Conservation (phyloP, 2,888 invertebrate species). For the Chymomyza amoena region DNA sequence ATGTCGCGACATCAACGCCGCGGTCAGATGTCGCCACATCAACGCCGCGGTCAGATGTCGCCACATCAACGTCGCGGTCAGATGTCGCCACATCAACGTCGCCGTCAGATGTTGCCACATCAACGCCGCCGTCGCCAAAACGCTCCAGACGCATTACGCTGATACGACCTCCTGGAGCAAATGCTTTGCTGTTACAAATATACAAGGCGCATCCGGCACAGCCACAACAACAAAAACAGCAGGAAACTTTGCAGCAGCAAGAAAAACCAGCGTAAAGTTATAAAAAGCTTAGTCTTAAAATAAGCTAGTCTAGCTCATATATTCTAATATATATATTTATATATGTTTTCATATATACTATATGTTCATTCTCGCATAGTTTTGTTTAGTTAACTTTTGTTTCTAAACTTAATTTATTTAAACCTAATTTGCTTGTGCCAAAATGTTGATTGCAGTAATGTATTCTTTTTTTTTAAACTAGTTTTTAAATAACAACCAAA, state of each 20-base stretch:
- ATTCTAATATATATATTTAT: not conserved
- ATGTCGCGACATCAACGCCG: slow-evolving; percentile 4
- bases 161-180: slow-evolving; percentile 41
- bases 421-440: slow-evolving; percentile 57
- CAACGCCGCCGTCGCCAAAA: slow-evolving; percentile 12
- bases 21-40: slow-evolving; percentile 14
- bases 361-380: not conserved
- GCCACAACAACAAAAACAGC: slow-evolving; percentile 8
- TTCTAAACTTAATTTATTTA: slow-evolving; percentile 49
- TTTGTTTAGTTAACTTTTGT: not conserved
- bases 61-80: no score
- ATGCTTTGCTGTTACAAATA: slow-evolving; percentile 35
- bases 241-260: slow-evolving; percentile 5
- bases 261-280: slow-evolving; percentile 24
- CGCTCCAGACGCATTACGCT: slow-evolving; percentile 47
- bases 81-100: no score
- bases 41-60: no score
- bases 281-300: slow-evolving; percentile 13
- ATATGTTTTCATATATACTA: not conserved
- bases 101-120: slow-evolving; percentile 8
- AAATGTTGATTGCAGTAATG: slow-evolving; percentile 9
- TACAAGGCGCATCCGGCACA: slow-evolving; percentile 30
- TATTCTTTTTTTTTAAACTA: slow-evolving; percentile 5
- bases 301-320: slow-evolving; percentile 36
- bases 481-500: slow-evolving; percentile 27